phyloP scores from a whole-genome alignment of 2,113 vertebrate genomes.

The Platysteira castanea region DNA sequence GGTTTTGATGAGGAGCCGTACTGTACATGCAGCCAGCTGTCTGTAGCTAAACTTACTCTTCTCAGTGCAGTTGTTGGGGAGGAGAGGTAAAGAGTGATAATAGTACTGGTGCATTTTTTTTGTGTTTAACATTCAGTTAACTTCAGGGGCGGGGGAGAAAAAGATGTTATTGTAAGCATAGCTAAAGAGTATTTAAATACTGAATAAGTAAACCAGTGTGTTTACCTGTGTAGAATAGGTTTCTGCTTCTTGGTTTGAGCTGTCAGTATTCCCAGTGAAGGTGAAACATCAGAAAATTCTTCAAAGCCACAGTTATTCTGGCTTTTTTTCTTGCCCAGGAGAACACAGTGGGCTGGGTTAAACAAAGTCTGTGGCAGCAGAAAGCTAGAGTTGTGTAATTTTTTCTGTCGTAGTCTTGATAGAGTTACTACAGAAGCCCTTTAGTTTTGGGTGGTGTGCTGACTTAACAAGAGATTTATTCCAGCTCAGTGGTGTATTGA shows the following conservation, averaged over 20 bases:
- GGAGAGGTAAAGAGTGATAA: background rate
- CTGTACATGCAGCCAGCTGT: background rate
- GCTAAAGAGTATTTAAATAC: background rate
- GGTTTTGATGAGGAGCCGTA: background rate
- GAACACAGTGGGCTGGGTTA: background rate
- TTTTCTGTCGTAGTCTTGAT: constrained; percentile 5
- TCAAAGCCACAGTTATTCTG: background rate
- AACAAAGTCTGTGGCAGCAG: constrained; percentile 7
- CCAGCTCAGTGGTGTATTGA: constrained; percentile 36
- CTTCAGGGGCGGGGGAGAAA: background rate
- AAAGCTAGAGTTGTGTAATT: constrained; percentile 53
- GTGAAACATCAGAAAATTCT: background rate
- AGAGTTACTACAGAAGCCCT: constrained; percentile 1
- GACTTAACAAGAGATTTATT: constrained; percentile 37
- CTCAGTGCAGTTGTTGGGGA: background rate
- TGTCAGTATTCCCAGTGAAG: constrained; percentile 1
- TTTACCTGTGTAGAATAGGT: background rate
- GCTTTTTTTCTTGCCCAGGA: background rate
- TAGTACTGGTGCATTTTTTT: background rate
- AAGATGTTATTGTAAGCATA: background rate
- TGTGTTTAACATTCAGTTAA: background rate
- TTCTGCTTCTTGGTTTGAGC: constrained; percentile 7
- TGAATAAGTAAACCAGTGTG: background rate
- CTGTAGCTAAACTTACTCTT: background rate
- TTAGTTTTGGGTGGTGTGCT: constrained; percentile 45